A percentile compares a stretch with the other conserved stretches of the same genome.
Evolutionary conservation across 2,888 invertebrate species (phyloP).

Genomic region (Parascotia fuliginaria): DNA sequence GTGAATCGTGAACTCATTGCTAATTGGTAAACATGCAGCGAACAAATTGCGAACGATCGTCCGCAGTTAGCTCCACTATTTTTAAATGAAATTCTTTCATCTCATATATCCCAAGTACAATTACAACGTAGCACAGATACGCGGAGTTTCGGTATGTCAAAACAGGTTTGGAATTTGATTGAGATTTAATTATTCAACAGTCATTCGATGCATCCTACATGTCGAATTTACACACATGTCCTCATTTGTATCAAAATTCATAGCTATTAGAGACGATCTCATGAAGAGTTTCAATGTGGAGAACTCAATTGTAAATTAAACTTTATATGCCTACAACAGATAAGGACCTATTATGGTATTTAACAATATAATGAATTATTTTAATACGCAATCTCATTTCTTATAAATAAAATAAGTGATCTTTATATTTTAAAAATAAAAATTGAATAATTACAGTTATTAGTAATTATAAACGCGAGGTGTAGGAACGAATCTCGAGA

Average conservation of each 20-base stretch:
- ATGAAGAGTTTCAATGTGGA: no score
- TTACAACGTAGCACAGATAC: constrained; percentile 59
- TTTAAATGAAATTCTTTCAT: constrained; percentile 80
- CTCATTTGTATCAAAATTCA: constrained; percentile 21
- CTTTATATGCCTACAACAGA: no score
- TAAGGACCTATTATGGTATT: background rate
- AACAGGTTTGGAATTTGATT: constrained; percentile 68
- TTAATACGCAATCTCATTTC: constrained; percentile 29
- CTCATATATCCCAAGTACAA: constrained; percentile 73
- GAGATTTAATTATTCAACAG: constrained; percentile 72
- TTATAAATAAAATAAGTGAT: constrained; percentile 46
- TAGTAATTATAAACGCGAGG: constrained; percentile 70
- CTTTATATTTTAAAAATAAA: constrained; percentile 50
- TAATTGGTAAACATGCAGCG: constrained; percentile 78
- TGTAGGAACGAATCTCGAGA: constrained; percentile 65
- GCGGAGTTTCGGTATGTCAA: constrained; percentile 63
- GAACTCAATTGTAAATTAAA: background rate
- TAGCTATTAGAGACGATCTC: no score
- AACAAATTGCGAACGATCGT: constrained; percentile 60
- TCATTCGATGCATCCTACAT: constrained; percentile 58
- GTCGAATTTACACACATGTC: constrained; percentile 38
- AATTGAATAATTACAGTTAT: constrained; percentile 67
- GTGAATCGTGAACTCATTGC: constrained; percentile 47
- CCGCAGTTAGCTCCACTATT: constrained; percentile 62
- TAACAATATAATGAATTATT: constrained; percentile 10